A percentile compares a stretch with the other conserved stretches of the same genome.
These are phyloP conservation scores for Melanotaenia boesemani DNA, from an alignment of 2,797 vertebrate species.

Conservation along the genomic window DNA sequence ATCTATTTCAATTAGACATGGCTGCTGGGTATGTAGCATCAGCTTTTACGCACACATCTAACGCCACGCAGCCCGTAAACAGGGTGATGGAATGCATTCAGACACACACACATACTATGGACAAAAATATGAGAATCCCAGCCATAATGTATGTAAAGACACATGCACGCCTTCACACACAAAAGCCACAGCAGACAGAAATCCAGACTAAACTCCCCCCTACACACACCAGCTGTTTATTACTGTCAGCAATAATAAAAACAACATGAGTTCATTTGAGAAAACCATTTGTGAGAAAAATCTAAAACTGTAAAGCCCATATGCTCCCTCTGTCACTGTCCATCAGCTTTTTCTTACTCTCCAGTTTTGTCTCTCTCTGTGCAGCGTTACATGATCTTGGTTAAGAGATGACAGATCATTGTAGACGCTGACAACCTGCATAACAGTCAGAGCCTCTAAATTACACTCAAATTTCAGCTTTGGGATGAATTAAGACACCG, in stretches of 20 bases:
- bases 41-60: conserved; percentile 55
- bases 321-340: conserved; percentile 67
- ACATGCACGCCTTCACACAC: conserved; percentile 10
- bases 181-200: conserved; percentile 44
- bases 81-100: conserved; percentile 56
- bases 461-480: conserved; percentile 63
- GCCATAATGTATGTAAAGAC: conserved; percentile 19
- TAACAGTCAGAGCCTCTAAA: conserved; percentile 63
- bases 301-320: conserved; percentile 72
- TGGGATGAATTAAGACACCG: conserved; percentile 48
- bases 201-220: conserved; percentile 39
- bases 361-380: conserved; percentile 2
- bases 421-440: conserved; percentile 64
- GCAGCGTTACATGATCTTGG: conserved; percentile 38
- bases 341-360: conserved; percentile 46
- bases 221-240: conserved; percentile 75
- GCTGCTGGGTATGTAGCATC: conserved; percentile 67
- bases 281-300: conserved; percentile 72
- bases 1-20: conserved; percentile 83
- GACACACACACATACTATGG: conserved; percentile 5
- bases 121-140: conserved; percentile 14
- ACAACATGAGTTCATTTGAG: conserved; percentile 73
- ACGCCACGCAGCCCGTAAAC: conserved; percentile 54
- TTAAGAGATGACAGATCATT: conserved; percentile 63
- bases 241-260: conserved; percentile 74